Base-by-base conservation (phyloP, 2,888 invertebrate genomes). In the Dyspetes luteomarginatus region DNA sequence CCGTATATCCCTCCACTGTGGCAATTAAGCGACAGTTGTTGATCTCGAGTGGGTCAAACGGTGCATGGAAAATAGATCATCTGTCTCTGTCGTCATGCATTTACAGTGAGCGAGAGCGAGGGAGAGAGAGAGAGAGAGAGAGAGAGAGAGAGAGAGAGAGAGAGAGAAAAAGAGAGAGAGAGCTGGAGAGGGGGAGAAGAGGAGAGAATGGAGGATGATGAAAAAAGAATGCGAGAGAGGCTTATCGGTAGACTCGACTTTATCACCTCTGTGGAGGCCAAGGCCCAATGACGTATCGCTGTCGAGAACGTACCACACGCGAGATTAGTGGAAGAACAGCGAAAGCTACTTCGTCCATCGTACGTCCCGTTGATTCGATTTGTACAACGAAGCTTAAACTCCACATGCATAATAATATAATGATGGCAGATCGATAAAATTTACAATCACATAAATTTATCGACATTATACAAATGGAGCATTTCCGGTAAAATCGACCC, bases 251-350 rank as follows among this genome's bases (percentile, higher is more conserved):
- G 76, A 82, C 81, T 82, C 77, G 84, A 80, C 85, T 85, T 87
- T 86, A 86, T 88, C 88, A 84, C 69, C 65, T 80, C 79, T 74
- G 79, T 84, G 85, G 85, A 87, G 86, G 88, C 86, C 87, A 88
- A 87, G 86, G 88, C 78, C 79, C 83, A 84, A 56, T 87, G 84
- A 85, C 85, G 81, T 78, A 69, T 60, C 36, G 43, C 3, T 30
- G 78, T 78, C 73, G 62, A 64, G 56, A 77, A 78, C 83, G 68
- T 64, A 71, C 82, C 69, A 30, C 52, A 67, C 78, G 77, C 62
- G 26, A 78, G 74, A 74, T 78, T 69, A 80, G 56, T 28, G 26
- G 28, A 45, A 26, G 43, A 52, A 5, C 64, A 45, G 36, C 17
- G 30, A 7, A n/a, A 17, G 58, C 36, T 50, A 30, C 48, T 62